These are phyloP conservation scores for Tauraco erythrolophus DNA, from an alignment of 2,113 vertebrate species.

Conservation along the genomic window DNA sequence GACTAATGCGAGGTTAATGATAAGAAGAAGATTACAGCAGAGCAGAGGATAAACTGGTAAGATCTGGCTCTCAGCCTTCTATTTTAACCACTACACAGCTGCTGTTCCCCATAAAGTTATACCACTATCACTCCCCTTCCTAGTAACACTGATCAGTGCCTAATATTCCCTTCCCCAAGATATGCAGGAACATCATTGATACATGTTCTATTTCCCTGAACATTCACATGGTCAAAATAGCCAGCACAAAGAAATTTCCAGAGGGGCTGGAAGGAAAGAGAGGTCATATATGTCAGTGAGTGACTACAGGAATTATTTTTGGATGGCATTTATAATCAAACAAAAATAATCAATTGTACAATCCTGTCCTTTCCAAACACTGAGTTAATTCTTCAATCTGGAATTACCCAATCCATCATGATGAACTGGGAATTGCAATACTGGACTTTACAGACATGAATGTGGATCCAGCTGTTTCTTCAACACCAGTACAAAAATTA, in stretches of 20 bases:
- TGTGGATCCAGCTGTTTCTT: slow-evolving; percentile 56
- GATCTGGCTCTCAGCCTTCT: slow-evolving; percentile 12
- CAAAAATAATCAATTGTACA: slow-evolving; percentile 54
- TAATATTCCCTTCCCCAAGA: neutral
- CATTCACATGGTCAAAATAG: neutral
- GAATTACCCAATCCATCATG: slow-evolving; percentile 43
- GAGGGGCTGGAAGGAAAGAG: neutral
- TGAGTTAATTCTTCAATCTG: slow-evolving; percentile 37
- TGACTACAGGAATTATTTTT: slow-evolving; percentile 2
- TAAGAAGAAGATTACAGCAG: slow-evolving; percentile 41
- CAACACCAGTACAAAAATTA: neutral
- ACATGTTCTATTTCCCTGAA: neutral
- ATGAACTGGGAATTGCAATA: slow-evolving; percentile 31
- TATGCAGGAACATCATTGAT: neutral
- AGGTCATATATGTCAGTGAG: neutral
- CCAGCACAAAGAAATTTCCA: neutral
- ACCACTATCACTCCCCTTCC: neutral
- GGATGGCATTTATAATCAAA: slow-evolving; percentile 45
- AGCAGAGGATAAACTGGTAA: slow-evolving; percentile 31
- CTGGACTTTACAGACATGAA: slow-evolving; percentile 17
- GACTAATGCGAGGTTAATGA: slow-evolving; percentile 46
- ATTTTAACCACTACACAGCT: slow-evolving; percentile 38
- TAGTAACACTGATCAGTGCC: neutral
- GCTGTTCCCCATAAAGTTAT: neutral
- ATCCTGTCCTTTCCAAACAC: slow-evolving; percentile 8